Percentiles rank a stretch among this genome's conserved stretches.
phyloP scores from a whole-genome alignment of 2,113 vertebrate species.

The Carassius auratus region DNA sequence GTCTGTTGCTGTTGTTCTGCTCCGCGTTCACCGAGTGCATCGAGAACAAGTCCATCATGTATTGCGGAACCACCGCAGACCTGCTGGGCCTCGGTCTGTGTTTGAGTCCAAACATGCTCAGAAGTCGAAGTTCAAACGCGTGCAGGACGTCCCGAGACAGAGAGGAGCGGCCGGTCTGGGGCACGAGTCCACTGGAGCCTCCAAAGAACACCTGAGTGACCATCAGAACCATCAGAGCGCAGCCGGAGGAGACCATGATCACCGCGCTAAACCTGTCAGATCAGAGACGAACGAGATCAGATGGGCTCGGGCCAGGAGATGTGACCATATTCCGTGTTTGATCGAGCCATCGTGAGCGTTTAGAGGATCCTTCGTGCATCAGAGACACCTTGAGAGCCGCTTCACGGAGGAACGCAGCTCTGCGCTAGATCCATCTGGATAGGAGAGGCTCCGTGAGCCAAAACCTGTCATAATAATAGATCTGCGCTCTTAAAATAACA shows the following conservation, averaged over 20 bases:
- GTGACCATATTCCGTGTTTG: constrained; percentile 33
- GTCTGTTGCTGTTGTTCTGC: constrained; percentile 64
- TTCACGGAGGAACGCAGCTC: constrained; percentile 6
- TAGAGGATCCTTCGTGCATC: constrained; percentile 1
- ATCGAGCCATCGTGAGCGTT: constrained; percentile 20
- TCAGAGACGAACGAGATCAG: constrained; percentile 47
- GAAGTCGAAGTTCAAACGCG: constrained; percentile 84
- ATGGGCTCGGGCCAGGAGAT: constrained; percentile 38
- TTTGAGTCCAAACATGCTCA: constrained; percentile 86
- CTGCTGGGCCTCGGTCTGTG: constrained; percentile 83
- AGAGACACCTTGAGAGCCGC: background rate
- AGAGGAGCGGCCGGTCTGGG: constrained; percentile 79
- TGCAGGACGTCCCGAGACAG: constrained; percentile 80
- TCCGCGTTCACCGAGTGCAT: constrained; percentile 77
- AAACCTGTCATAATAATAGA: constrained; percentile 23
- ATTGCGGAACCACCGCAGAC: constrained; percentile 81
- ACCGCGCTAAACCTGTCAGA: constrained; percentile 76
- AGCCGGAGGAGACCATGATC: constrained; percentile 83
- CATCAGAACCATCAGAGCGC: constrained; percentile 84
- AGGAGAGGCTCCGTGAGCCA: background rate
- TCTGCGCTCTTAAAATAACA: constrained; percentile 5
- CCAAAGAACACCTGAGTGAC: constrained; percentile 84
- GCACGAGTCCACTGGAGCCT: constrained; percentile 80
- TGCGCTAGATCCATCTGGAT: constrained; percentile 13
- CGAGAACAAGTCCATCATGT: constrained; percentile 85